Base-by-base conservation (phyloP, 2,113 vertebrate genomes). In the Phalacrocorax aristotelis region DNA sequence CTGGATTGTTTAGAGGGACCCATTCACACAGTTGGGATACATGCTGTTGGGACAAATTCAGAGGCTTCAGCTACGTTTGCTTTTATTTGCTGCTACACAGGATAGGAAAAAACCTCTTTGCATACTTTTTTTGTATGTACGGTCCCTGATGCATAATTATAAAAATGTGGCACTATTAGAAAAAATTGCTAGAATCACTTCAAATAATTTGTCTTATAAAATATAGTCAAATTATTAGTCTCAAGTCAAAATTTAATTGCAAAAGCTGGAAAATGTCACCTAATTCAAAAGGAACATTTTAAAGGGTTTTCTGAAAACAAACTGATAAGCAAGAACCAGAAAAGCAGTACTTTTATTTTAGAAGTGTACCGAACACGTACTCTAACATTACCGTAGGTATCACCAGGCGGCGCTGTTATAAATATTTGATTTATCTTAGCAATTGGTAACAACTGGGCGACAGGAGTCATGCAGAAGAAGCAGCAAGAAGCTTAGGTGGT, bases 321-420 rank as follows among this genome's bases (percentile, higher is more conserved):
- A 38, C 13, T 52, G 26, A 26, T 61, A 71, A 89, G 9, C 32
- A 57, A 77, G 36, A 78, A 77, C 2, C 23, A 76, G 54, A 62
- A 70, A 84, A 76, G 2, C 3, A 46, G 40, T 26, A 32, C 2
- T 9, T 48, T 89, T 54, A 22, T 58, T 91, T 75, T 34, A 61
- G 52, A 65, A 52, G 7, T 6, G 4, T 36, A 52, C 2, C 15
- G 36, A 71, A 84, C 17, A 9, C 14, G 8, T 6, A 6, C 11
- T 38, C 15, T 51, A 27, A 32, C 27, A 32, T 36, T 80, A 62
- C 34, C 34, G 44, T 23, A 40, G 23, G 15, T 55, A 82, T 93
- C 85, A 91, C 61, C 87, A 91, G 84, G 66, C 93, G 93, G 78
- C 84, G 91, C 65, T 95, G 19, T 85, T 72, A 90, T 27, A 87